Evolutionary conservation across 1,140 invertebrate genomes (phyloP), one percentile per base, ranked within the genome.

Genomic region (Nephila pilipes): DNA sequence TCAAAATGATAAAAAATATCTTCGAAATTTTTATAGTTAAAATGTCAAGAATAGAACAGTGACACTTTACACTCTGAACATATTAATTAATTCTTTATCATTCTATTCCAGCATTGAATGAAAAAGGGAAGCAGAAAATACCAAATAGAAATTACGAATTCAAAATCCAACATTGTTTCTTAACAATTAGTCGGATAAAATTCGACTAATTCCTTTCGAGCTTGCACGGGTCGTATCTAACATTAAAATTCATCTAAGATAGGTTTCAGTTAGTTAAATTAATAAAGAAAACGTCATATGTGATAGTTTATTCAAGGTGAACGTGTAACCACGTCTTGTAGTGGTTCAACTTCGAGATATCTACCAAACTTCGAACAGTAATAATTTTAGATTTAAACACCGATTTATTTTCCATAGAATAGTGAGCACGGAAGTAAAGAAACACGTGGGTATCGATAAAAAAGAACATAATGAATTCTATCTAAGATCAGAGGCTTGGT

Each of bases 381-480:
- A 81, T 81, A n/a, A 81, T 22, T 81, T 38, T 46, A 81, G 46
- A 81, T 54, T 46, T 20, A 6, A 81, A 46, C 79, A 54, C 6
- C 22, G 46, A 81, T 81, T 81, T 38, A 81, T 81, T 81, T 81
- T 14, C 14, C 22, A 3, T 1, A 8, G 36, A 18, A 10, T 22
- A 46, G n/a, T 81, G 79, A 38, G 38, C 54, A 46, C 79, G 79
- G 79, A 81, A 81, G 79, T 81, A 20, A 12, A 10, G n/a, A n/a
- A 81, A 54, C 79, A 46, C 36, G 79, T 81, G 79, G 79, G 36
- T 20, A 10, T 22, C 46, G 46, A n/a, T 20, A n/a, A 81, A 81
- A 81, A 81, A 81, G 79, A 81, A 81, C 79, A 81, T 81, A 46
- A 20, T 81, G 36, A 81, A 81, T 81, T 81, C 79, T 81, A 81